Base-by-base conservation (phyloP, 64 coral and sea anemone genomes). In the Actinia tenebrosa region DNA sequence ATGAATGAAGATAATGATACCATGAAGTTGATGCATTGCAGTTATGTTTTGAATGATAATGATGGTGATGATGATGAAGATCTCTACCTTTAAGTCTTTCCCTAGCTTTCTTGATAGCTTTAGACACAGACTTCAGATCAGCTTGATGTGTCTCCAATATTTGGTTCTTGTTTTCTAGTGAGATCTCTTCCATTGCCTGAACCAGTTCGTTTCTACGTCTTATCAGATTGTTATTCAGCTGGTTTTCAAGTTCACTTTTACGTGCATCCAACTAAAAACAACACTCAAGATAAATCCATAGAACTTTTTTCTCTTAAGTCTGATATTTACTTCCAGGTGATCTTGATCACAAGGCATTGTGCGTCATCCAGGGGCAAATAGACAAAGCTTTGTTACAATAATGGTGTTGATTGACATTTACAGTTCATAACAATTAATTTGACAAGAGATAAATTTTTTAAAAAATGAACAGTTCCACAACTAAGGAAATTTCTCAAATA, bases 201-300 rank as follows among this genome's bases (percentile, higher is more conserved):
- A 43, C 83, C 2, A 94, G 59, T 83, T 94, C 89, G 43, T 94
- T 86, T 69, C 93, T 84, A 44, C 88, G 80, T 84, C 80, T 78
- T 56, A 88, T 94, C 0, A 94, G 86, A 85, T 94, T 94, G 58
- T 94, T 94, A 45, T 86, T 94, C 22, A 94, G 42, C 10, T 86
- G 64, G 90, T 94, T 94, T 91, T 94, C 89, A 45, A 94, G 55
- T 13, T 86, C 53, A 45, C 84, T 94, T 75, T 94, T 94, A n/a
- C 85, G 80, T 44, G 63, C 84, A 55, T 94, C 93, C n/a, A 94
- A 84, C 93, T 94, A 94, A 71, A 22, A 86, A 46, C 71, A 18
- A 80, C 22, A 45, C 63, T 66, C 20, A 66, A 66, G 7, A 23
- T 58, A 11, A 58, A 58, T 58, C 10, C 47, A 50, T 50, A 58